Percentiles rank a stretch among this genome's conserved stretches.
Evolutionary conservation across 2,113 vertebrate genomes (phyloP).

Genomic region (Larimichthys polyactis): DNA sequence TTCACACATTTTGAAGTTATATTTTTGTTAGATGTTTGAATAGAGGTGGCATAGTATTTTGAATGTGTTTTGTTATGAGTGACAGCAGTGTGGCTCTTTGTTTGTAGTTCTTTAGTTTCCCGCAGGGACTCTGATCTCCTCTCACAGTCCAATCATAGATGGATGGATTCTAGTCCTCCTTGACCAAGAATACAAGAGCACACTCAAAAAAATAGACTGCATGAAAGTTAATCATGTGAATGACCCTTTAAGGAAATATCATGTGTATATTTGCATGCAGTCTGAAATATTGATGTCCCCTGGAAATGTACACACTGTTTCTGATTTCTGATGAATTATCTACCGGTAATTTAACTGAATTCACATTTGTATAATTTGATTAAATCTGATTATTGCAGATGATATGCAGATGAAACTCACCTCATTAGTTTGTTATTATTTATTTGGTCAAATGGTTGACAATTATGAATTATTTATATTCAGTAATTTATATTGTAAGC

Average conservation of each 20-base stretch:
- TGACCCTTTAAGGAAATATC: not conserved
- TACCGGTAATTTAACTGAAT: not conserved
- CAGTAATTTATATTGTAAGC: not conserved
- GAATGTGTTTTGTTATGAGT: not conserved
- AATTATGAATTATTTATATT: slow-evolving; percentile 8
- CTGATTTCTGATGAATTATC: not conserved
- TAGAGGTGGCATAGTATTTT: not conserved
- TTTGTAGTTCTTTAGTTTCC: not conserved
- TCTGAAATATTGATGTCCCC: not conserved
- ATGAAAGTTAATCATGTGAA: not conserved
- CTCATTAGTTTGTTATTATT: not conserved
- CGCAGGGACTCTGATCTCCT: not conserved
- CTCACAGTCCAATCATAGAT: not conserved
- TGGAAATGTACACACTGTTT: not conserved
- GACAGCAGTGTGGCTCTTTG: not conserved
- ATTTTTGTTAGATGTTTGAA: not conserved
- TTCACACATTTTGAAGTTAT: not conserved
- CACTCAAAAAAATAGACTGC: not conserved
- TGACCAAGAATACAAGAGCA: not conserved
- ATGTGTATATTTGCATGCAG: not conserved
- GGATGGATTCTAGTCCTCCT: not conserved
- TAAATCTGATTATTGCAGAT: not conserved
- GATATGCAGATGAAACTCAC: not conserved
- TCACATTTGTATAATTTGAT: not conserved
- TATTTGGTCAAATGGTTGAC: not conserved